A percentile compares a stretch with the other conserved stretches of the same genome.
Conservation (phyloP, 2,113 vertebrate genomes). For the Clarias batrachus region DNA sequence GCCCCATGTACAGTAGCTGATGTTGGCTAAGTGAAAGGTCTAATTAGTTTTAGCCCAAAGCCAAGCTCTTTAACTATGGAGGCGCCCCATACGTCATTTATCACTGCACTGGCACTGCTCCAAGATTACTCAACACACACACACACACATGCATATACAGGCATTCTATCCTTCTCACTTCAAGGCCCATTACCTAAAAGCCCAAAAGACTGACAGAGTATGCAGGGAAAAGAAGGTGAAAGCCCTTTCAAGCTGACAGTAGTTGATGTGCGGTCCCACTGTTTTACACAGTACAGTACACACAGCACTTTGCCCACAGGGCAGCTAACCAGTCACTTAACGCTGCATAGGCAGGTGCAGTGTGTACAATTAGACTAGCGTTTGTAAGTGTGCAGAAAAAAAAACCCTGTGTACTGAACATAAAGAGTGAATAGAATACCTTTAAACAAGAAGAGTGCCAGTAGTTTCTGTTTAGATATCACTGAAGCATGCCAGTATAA, state of each 20-base stretch:
- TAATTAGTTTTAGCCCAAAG: constrained; percentile 49
- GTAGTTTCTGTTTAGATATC: not conserved
- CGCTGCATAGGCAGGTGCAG: constrained; percentile 14
- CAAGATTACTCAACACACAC: constrained; percentile 13
- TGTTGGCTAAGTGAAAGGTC: constrained; percentile 35
- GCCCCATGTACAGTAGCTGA: constrained; percentile 25
- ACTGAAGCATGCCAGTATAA: not conserved
- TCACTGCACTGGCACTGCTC: constrained; percentile 30
- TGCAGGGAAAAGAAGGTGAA: constrained; percentile 43
- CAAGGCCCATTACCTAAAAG: constrained; percentile 52
- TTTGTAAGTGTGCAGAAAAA: constrained; percentile 21
- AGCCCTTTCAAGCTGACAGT: constrained; percentile 43
- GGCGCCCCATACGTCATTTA: constrained; percentile 38
- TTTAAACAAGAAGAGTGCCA: constrained; percentile 11
- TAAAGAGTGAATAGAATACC: not conserved
- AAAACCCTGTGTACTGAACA: not conserved
- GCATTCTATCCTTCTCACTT: constrained; percentile 29
- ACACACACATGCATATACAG: constrained; percentile 26
- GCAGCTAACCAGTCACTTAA: constrained; percentile 34
- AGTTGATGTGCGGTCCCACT: constrained; percentile 41
- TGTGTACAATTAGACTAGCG: constrained; percentile 11
- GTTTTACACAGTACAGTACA: constrained; percentile 30
- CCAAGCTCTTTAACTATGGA: constrained; percentile 40
- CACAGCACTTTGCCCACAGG: constrained; percentile 14
- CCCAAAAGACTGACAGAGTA: constrained; percentile 45